A percentile compares a stretch with the other conserved stretches of the same genome.
These are phyloP conservation scores for Merops nubicus DNA, from an alignment of 2,113 vertebrate species.

Conservation along the genomic window DNA sequence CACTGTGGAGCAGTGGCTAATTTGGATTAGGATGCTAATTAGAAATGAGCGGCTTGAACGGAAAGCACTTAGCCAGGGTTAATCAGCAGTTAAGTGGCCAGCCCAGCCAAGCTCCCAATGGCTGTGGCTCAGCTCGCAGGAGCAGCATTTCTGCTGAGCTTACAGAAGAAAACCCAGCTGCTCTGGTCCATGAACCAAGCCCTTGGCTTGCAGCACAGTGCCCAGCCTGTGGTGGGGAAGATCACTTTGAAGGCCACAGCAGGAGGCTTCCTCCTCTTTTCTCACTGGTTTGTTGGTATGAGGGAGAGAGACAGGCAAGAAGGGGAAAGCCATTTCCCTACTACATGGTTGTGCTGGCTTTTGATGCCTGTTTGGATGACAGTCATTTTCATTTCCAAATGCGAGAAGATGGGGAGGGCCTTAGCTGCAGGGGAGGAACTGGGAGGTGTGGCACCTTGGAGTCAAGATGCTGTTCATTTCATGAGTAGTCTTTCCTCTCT, in stretches of 20 bases:
- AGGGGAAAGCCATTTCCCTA: background rate
- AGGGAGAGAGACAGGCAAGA: background rate
- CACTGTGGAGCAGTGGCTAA: background rate
- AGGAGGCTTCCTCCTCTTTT: background rate
- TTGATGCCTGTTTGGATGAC: background rate
- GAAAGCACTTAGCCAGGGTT: slow-evolving; percentile 60
- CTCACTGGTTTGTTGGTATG: background rate
- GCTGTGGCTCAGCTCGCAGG: background rate
- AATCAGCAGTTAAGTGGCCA: slow-evolving; percentile 62
- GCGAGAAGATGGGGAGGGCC: background rate
- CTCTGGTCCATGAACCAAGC: background rate
- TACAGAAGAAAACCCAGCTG: background rate
- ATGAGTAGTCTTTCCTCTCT: background rate
- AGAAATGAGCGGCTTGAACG: slow-evolving; percentile 31
- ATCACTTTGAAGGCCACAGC: background rate
- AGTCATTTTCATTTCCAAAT: background rate
- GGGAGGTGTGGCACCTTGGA: background rate
- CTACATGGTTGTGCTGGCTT: background rate
- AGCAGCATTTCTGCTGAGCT: fast-evolving
- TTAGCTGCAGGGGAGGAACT: background rate
- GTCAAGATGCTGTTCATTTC: background rate
- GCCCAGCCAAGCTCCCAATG: background rate
- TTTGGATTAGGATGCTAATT: slow-evolving; percentile 69
- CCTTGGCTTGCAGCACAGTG: background rate
- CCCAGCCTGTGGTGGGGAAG: background rate